Evolutionary conservation across 2,113 vertebrate species (phyloP).

Genomic region (Calonectris borealis): DNA sequence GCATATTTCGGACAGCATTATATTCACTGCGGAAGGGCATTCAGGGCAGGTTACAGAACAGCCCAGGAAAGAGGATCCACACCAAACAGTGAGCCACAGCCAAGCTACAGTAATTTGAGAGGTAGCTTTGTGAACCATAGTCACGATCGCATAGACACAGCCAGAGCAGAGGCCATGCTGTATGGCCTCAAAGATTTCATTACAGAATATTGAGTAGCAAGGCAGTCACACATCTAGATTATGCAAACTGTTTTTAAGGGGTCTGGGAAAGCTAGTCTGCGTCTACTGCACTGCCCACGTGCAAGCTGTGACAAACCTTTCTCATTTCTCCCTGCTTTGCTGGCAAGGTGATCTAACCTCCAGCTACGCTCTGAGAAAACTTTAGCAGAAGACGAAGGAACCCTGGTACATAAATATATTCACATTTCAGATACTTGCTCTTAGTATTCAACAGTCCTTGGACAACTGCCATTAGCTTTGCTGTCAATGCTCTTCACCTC

Average conservation of each 20-base stretch:
- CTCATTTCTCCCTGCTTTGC: neutral
- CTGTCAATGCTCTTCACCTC: neutral
- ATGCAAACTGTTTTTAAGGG: neutral
- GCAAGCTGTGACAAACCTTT: neutral
- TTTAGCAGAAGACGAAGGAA: neutral
- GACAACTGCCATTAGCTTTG: neutral
- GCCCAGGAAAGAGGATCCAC: neutral
- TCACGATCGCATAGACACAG: neutral
- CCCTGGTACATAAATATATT: neutral
- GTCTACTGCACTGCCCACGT: neutral
- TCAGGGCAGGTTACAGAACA: neutral
- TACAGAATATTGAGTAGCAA: neutral
- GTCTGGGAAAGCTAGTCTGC: neutral
- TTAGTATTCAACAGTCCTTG: neutral
- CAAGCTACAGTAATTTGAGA: neutral
- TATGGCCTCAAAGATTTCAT: neutral
- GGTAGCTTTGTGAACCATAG: neutral
- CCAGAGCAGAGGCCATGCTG: accelerated
- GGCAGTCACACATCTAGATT: neutral
- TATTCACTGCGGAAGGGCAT: neutral
- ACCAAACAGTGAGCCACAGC: neutral
- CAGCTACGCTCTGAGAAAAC: neutral
- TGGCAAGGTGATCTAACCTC: neutral
- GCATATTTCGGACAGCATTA: neutral
- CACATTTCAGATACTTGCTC: neutral